Evolutionary conservation across 2,888 invertebrate species (phyloP).

Genomic region (Phortica okadai): DNA sequence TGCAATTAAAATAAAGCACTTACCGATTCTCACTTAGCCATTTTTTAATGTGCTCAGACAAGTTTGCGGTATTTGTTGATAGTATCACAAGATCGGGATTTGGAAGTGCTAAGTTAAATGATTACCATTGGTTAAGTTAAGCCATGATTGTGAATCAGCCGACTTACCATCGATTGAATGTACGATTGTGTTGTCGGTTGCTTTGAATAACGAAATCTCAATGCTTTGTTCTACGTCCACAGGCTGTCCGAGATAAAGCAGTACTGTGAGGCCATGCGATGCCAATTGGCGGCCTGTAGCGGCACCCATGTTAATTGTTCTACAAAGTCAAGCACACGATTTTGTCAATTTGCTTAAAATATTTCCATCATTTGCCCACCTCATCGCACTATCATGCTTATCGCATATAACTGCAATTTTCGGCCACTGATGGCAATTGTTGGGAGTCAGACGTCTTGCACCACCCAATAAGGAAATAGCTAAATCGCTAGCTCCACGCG

Average conservation of each 20-base stretch:
- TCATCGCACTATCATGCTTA: constrained; percentile 51
- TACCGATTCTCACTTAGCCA: constrained; percentile 83
- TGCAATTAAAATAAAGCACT: constrained; percentile 14
- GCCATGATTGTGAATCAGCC: neutral
- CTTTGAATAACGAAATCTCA: constrained; percentile 82
- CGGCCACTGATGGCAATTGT: constrained; percentile 93
- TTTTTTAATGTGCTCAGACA: constrained; percentile 78
- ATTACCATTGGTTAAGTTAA: neutral
- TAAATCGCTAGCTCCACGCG: constrained; percentile 90
- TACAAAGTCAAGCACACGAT: constrained; percentile 78
- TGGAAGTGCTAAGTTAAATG: constrained; percentile 71
- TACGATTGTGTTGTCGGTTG: constrained; percentile 81
- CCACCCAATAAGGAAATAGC: constrained; percentile 90
- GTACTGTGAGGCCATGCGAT: constrained; percentile 87
- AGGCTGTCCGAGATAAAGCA: constrained; percentile 80
- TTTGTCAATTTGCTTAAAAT: constrained; percentile 69
- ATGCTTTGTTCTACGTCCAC: constrained; percentile 77
- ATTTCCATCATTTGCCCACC: constrained; percentile 40
- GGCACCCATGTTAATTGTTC: constrained; percentile 82
- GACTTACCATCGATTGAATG: constrained; percentile 76
- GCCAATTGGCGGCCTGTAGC: constrained; percentile 88
- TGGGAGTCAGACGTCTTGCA: constrained; percentile 87
- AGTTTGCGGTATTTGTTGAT: constrained; percentile 70
- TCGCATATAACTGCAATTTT: constrained; percentile 86
- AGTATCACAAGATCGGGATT: constrained; percentile 76